Conservation (phyloP, 1,140 invertebrate genomes). For the Acyrthosiphon pisum region DNA sequence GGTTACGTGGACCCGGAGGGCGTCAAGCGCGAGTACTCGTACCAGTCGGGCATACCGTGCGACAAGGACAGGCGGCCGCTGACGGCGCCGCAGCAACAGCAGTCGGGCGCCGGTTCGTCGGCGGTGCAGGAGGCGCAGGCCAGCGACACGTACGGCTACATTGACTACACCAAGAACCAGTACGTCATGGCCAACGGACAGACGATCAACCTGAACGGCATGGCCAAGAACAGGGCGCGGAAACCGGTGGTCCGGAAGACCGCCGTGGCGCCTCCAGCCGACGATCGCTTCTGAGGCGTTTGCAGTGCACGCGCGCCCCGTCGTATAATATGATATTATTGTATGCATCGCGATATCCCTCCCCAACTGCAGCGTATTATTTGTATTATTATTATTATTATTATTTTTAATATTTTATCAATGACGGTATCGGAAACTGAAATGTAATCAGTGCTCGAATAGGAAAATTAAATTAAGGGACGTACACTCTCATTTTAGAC, state of each 20-base stretch:
- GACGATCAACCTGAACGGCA: constrained; percentile 72
- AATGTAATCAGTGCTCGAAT: not conserved
- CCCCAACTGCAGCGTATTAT: not conserved
- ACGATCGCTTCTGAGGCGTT: not conserved
- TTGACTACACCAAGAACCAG: constrained; percentile 76
- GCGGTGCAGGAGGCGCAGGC: constrained; percentile 57
- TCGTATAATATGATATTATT: not conserved
- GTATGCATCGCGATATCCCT: not conserved
- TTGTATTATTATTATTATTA: not conserved
- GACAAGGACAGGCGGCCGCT: constrained; percentile 66
- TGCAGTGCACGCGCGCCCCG: not conserved
- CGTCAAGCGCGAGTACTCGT: constrained; percentile 74
- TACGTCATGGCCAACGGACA: constrained; percentile 74
- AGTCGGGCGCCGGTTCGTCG: not conserved
- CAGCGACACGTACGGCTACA: constrained; percentile 68
- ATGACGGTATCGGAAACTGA: not conserved
- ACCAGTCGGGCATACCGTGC: constrained; percentile 75
- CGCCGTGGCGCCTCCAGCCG: not conserved
- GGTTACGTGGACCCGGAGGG: constrained; percentile 85
- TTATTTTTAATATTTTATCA: not conserved
- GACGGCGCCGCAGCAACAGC: not conserved
- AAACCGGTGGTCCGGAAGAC: constrained; percentile 65
- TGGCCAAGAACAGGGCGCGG: constrained; percentile 74
- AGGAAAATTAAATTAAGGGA: not conserved
- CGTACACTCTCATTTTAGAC: not conserved